Conservation (phyloP, 2,797 vertebrate species). For the Microctenopoma steveboyesi region DNA sequence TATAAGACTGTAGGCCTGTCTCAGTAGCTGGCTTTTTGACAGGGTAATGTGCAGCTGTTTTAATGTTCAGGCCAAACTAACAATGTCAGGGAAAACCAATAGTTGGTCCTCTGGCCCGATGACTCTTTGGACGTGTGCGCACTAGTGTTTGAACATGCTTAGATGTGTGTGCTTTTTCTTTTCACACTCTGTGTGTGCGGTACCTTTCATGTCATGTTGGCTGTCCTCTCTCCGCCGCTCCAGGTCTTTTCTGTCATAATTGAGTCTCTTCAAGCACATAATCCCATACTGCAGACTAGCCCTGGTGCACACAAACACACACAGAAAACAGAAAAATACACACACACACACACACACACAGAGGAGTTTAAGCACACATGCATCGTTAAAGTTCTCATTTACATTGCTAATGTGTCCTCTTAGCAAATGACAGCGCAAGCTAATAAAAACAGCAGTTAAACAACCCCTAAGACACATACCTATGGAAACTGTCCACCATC, state of each 20-base stretch:
- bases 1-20: constrained; percentile 64
- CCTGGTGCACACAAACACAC: constrained; percentile 69
- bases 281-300: constrained; percentile 96
- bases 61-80: constrained; percentile 37
- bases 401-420: constrained; percentile 31
- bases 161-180: constrained; percentile 49
- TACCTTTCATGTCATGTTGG: constrained; percentile 95
- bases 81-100: constrained; percentile 58
- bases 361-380: constrained; percentile 27
- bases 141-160: neutral
- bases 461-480: constrained; percentile 69
- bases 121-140: neutral
- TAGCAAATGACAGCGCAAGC: constrained; percentile 14
- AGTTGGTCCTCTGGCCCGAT: constrained; percentile 63
- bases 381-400: constrained; percentile 45
- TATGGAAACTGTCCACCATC: constrained; percentile 99
- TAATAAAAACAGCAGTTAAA: constrained; percentile 19
- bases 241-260: constrained; percentile 97
- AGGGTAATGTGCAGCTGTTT: constrained; percentile 74
- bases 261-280: constrained; percentile 97
- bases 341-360: constrained; percentile 17
- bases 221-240: constrained; percentile 92
- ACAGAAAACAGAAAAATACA: constrained; percentile 8
- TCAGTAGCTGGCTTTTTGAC: constrained; percentile 70
- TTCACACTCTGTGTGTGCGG: constrained; percentile 16